Evolutionary conservation across 2,113 vertebrate genomes (phyloP).

Genomic region (Ptilonorhynchus violaceus): DNA sequence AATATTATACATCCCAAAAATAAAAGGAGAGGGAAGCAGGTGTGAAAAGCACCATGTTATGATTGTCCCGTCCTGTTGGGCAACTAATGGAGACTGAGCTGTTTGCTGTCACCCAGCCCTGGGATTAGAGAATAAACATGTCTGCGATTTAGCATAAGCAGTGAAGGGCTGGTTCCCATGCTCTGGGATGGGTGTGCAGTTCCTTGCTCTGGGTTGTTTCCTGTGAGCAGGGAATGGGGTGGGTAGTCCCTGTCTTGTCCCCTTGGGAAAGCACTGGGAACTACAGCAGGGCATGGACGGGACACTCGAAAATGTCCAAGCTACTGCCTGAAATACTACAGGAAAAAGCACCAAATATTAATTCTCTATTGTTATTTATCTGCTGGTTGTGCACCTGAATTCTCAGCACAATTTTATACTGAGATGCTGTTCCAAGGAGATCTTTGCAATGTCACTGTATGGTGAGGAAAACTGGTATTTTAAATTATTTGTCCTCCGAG

Average conservation of each 20-base stretch:
- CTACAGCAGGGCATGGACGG: not conserved
- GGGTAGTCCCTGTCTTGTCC: too few species aligned
- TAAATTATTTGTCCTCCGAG: not conserved
- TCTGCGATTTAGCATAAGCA: not conserved
- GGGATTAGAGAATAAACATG: not conserved
- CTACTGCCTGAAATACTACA: not conserved
- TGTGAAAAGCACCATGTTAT: not conserved
- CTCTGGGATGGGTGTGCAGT: not conserved
- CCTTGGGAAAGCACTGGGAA: not conserved
- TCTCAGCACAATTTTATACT: not conserved
- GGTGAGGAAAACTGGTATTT: not conserved
- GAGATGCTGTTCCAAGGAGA: not conserved
- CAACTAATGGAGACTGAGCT: not conserved
- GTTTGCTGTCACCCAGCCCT: not conserved
- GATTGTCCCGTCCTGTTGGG: not conserved
- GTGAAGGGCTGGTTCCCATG: not conserved
- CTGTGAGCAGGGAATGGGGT: not conserved
- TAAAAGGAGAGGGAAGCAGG: not conserved
- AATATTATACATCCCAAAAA: not conserved
- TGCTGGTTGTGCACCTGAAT: not conserved
- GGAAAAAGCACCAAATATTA: fast-evolving
- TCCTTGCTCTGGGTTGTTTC: not conserved
- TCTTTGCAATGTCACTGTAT: not conserved
- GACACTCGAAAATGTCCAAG: not conserved
- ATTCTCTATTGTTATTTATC: not conserved